phyloP scores from a whole-genome alignment of 1,140 invertebrate species.

The Caenorhabditis remanei region DNA sequence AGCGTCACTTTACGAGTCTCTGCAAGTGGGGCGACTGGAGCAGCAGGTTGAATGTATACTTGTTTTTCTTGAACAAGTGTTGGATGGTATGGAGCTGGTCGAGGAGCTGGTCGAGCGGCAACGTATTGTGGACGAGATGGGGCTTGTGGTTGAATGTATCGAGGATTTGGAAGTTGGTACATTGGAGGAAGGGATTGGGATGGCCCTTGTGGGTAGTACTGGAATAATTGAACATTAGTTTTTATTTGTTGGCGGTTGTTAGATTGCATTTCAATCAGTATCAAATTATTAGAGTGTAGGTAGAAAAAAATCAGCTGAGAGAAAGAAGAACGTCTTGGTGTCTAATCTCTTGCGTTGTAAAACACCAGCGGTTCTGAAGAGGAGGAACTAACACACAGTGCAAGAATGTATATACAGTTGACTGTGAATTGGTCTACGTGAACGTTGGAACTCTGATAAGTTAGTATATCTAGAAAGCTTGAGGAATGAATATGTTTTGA shows the following conservation, averaged over 20 bases:
- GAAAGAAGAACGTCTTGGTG: not conserved
- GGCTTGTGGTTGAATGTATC: constrained; percentile 37
- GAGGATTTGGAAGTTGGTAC: constrained; percentile 42
- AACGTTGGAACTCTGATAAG: too few species aligned
- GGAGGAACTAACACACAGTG: too few species aligned
- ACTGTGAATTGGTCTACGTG: too few species aligned
- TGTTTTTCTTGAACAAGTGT: constrained; percentile 15
- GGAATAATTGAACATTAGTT: not conserved
- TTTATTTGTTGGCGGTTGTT: too few species aligned
- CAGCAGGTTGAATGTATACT: constrained; percentile 22
- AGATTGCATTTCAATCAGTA: not conserved
- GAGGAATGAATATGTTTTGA: too few species aligned
- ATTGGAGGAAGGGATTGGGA: constrained; percentile 22
- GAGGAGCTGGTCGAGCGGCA: not conserved
- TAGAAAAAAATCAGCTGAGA: too few species aligned
- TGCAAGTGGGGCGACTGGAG: constrained; percentile 9
- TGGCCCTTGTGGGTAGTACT: constrained; percentile 36
- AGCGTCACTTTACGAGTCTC: not conserved
- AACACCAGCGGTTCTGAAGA: not conserved
- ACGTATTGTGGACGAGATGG: constrained; percentile 8
- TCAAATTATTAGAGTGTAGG: not conserved
- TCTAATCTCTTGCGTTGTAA: not conserved
- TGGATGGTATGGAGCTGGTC: constrained; percentile 16
- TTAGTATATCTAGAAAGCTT: too few species aligned
- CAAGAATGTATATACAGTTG: too few species aligned